These are phyloP conservation scores for Hoplodrina ambigua DNA, from an alignment of 2,888 invertebrate genomes.

Conservation along the genomic window DNA sequence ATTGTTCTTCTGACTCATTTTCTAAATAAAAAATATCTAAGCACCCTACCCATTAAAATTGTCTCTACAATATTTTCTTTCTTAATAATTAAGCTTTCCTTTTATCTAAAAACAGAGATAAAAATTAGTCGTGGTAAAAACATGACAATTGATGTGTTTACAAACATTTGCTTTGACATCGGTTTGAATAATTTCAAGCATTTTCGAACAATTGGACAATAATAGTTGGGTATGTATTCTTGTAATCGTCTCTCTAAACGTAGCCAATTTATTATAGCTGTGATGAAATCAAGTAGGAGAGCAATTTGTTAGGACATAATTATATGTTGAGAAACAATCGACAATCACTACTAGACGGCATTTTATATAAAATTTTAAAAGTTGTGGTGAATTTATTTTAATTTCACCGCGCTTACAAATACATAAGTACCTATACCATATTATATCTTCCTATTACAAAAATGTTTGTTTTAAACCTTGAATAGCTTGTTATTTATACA, in stretches of 20 bases:
- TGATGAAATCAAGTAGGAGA: constrained; percentile 4
- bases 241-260: neutral
- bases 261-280: neutral
- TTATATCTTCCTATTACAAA: neutral
- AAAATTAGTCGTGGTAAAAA: neutral
- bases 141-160: constrained; percentile 19
- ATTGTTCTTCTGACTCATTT: neutral
- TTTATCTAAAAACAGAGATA: too few relatives aligned
- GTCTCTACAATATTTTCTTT: too few relatives aligned
- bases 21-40: neutral
- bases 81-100: too few relatives aligned
- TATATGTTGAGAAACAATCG: constrained; percentile 24
- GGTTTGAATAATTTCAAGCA: constrained; percentile 8
- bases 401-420: neutral
- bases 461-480: constrained; percentile 1
- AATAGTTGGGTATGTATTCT: neutral
- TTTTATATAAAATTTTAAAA: constrained; percentile 16
- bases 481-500: neutral
- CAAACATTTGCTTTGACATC: constrained; percentile 21
- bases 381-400: constrained; percentile 8
- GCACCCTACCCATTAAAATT: neutral
- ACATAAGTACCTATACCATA: neutral
- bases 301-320: constrained; percentile 6
- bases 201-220: neutral
- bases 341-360: neutral